Evolutionary conservation across 92 coral and sea anemone genomes (phyloP).

Genomic region (Zoanthus gigantus): DNA sequence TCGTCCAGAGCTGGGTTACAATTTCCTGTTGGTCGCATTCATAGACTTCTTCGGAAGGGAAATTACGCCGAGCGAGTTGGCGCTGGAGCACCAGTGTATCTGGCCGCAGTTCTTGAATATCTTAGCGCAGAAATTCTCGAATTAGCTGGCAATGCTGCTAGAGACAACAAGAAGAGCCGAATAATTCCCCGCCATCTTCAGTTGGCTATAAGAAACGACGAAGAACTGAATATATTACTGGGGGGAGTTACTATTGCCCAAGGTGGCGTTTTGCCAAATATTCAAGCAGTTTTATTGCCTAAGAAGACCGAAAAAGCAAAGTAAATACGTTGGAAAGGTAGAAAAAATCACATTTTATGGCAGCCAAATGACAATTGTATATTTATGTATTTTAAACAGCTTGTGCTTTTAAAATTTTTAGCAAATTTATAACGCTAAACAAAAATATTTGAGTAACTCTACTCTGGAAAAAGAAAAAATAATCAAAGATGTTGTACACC

Average conservation of each 20-base stretch:
- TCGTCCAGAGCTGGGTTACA: slow-evolving; percentile 42
- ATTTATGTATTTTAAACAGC: no score
- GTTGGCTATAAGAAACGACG: slow-evolving; percentile 36
- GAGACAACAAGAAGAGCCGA: slow-evolving; percentile 40
- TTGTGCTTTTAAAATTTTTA: no score
- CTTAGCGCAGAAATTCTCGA: slow-evolving; percentile 47
- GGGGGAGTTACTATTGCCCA: slow-evolving; percentile 42
- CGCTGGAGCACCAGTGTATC: slow-evolving; percentile 41
- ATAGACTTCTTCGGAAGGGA: slow-evolving; percentile 35
- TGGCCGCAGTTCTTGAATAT: slow-evolving; percentile 43
- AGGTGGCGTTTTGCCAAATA: slow-evolving; percentile 41
- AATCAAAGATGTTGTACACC: no score
- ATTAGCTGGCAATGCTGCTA: slow-evolving; percentile 48
- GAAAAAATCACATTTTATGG: no score
- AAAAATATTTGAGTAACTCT: no score
- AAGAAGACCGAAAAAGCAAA: slow-evolving; percentile 37
- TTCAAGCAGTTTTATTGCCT: slow-evolving; percentile 38
- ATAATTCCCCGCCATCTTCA: slow-evolving; percentile 50
- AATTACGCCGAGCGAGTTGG: slow-evolving; percentile 40
- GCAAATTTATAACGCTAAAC: no score
- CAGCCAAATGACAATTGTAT: no score
- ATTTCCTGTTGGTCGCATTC: slow-evolving; percentile 50
- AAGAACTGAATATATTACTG: slow-evolving; percentile 30
- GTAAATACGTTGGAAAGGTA: not conserved
- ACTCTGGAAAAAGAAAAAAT: no score